Conservation (phyloP, 2,797 vertebrate genomes). For the Acrocephalus scirpaceus region DNA sequence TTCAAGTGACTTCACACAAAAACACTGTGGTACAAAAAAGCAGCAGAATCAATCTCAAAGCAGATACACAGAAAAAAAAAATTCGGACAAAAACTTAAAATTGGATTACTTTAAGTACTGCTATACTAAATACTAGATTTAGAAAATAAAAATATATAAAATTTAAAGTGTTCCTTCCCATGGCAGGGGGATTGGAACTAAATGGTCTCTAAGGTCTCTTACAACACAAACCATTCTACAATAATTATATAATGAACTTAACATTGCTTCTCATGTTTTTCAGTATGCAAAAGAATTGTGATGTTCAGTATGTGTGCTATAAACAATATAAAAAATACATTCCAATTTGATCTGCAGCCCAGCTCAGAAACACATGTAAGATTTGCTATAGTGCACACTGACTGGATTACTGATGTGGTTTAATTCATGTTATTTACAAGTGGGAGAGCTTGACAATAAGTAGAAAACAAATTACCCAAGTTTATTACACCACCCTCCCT, state of each 20-base stretch:
- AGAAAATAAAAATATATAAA: not conserved
- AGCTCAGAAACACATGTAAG: not conserved
- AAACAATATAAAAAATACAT: not conserved
- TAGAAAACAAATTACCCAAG: constrained; percentile 21
- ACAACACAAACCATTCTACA: not conserved
- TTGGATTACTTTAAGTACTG: not conserved
- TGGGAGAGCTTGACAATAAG: not conserved
- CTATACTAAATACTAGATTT: not conserved
- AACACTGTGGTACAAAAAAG: not conserved
- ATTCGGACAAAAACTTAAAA: not conserved
- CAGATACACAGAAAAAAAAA: not conserved
- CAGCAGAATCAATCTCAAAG: not conserved
- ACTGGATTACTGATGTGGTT: not conserved
- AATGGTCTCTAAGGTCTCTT: not conserved
- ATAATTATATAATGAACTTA: not conserved
- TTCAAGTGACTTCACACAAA: not conserved
- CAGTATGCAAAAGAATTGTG: not conserved
- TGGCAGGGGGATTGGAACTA: not conserved
- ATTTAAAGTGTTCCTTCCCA: not conserved
- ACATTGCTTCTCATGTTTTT: not conserved
- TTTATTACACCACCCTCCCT: not conserved
- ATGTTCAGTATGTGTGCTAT: not conserved
- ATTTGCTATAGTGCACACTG: not conserved
- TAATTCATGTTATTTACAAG: not conserved
- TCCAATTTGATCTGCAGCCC: not conserved